Evolutionary conservation across 2,113 vertebrate species (phyloP), one percentile per base, ranked within the genome.

Genomic region (Zingel zingel): DNA sequence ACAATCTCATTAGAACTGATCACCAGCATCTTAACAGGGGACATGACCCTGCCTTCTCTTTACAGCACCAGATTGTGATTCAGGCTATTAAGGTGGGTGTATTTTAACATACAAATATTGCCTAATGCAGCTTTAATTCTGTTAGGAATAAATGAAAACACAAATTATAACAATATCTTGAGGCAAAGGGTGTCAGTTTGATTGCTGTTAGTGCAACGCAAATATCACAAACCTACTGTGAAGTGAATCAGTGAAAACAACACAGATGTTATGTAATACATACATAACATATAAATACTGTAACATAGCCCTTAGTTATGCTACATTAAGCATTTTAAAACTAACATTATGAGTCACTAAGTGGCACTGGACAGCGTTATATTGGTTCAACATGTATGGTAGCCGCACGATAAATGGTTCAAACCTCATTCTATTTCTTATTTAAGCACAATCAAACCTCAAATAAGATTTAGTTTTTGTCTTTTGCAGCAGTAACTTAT

Each of bases 131-230:
- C 21, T 84, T 78, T 89, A 77, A 92, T 81, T 80, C 0, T 74
- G 64, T 90, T 86, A 81, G 19, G 56, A 89, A 86, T 56, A 84
- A 84, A 86, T 82, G 56, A 82, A 87, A 80, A 66, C 57, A 71
- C 39, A 84, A 77, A 87, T 77, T 33, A 63, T 19, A 74, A 76
- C 27, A 61, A 19, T 64, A n/a, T 77, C 83, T 58, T 12, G 50
- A 65, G 79, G 85, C 66, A 47, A 57, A 57, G 7, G 30, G 5
- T n/a, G 47, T 47, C 50, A 10, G 19, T 69, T 57, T 85, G 63
- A 81, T 76, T 68, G 53, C 39, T 79, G 57, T 70, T 36, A 21
- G 48, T 33, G 23, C 74, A 78, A 72, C 64, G 48, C 36, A 57
- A 76, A 78, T 36, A 71, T 25, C 56, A 59, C 48, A 62, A 45